A percentile compares a stretch with the other conserved stretches of the same genome.
Evolutionary conservation across 2,113 vertebrate genomes (phyloP).

Genomic region (Butastur rufipennis): DNA sequence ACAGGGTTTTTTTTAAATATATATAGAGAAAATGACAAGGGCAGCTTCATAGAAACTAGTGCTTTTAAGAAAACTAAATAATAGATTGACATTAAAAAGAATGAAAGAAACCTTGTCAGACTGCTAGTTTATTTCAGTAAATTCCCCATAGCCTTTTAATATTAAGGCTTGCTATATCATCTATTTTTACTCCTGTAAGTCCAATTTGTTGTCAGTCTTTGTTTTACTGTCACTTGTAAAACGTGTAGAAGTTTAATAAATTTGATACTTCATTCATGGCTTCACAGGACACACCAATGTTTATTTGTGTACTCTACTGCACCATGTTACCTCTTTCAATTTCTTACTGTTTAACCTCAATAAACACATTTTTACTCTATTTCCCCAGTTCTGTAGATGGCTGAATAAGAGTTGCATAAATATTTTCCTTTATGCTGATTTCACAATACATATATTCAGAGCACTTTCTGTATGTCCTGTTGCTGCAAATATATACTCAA

Average conservation of each 20-base stretch:
- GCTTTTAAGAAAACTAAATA: not conserved
- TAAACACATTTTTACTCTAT: not conserved
- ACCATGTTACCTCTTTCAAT: not conserved
- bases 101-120: not conserved
- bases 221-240: not conserved
- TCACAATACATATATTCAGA: not conserved
- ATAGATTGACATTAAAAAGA: not conserved
- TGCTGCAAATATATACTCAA: not conserved
- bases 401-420: not conserved
- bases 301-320: not conserved
- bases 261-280: not conserved
- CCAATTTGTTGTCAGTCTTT: not conserved
- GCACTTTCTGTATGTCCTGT: not conserved
- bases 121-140: not conserved
- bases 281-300: not conserved
- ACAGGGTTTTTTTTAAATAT: not conserved
- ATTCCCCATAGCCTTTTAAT: not conserved
- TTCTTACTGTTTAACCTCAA: not conserved
- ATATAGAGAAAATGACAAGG: not conserved
- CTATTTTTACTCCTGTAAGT: not conserved
- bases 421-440: not conserved
- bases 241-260: not conserved
- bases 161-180: not conserved
- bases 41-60: not conserved
- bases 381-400: not conserved